These are phyloP conservation scores for Pleuronectes platessa DNA, from an alignment of 2,113 vertebrate genomes.

Conservation along the genomic window DNA sequence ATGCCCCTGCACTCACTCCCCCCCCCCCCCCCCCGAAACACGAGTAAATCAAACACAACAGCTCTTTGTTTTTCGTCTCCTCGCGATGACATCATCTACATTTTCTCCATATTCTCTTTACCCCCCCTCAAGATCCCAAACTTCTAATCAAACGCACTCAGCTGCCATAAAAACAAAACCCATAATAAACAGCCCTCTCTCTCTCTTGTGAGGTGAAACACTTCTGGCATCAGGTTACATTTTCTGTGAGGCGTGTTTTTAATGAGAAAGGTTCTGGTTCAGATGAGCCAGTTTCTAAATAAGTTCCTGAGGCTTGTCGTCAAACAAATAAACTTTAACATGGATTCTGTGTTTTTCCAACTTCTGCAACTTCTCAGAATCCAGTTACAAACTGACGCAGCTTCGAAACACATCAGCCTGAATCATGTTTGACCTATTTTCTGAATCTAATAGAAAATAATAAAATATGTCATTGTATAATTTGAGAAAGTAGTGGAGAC, in stretches of 20 bases:
- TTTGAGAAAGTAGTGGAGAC: too few relatives aligned
- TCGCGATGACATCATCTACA: background rate
- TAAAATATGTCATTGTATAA: background rate
- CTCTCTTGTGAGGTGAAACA: background rate
- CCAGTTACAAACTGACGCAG: slow-evolving; percentile 4
- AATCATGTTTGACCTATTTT: background rate
- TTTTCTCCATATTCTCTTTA: background rate
- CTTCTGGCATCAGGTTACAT: background rate
- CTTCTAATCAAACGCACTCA: background rate
- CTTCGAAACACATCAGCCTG: background rate
- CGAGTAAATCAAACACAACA: background rate
- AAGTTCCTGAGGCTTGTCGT: slow-evolving; percentile 4
- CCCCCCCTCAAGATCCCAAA: background rate
- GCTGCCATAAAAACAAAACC: background rate
- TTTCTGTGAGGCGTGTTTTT: slow-evolving; percentile 17
- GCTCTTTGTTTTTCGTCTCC: background rate
- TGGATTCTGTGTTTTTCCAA: background rate
- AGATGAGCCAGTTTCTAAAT: background rate
- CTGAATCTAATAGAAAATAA: background rate
- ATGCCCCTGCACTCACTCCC: background rate
- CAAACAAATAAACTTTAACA: slow-evolving; percentile 28
- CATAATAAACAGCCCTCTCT: background rate
- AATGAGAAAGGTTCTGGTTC: background rate
- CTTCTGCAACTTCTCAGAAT: too few relatives aligned
- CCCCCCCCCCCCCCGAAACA: too few relatives aligned